phyloP scores from a whole-genome alignment of 1,140 invertebrate genomes.

The Bathynomus jamesi region DNA sequence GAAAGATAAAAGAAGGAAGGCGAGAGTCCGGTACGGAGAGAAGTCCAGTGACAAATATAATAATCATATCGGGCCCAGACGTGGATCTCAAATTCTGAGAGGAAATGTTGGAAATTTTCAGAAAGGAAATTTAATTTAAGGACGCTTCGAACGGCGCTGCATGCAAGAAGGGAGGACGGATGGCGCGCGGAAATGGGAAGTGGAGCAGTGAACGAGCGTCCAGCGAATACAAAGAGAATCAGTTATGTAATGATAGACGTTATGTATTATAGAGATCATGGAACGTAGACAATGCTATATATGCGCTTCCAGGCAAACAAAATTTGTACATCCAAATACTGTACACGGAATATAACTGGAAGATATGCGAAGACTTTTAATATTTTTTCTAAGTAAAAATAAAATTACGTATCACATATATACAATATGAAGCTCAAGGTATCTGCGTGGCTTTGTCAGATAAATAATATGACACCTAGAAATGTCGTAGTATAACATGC shows the following conservation, averaged over 20 bases:
- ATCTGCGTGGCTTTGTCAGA: too few species aligned
- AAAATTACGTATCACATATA: too few species aligned
- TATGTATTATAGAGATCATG: not conserved
- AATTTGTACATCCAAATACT: too few species aligned
- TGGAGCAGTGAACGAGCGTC: not conserved
- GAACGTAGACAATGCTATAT: not conserved
- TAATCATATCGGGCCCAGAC: not conserved
- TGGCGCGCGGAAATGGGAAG: not conserved
- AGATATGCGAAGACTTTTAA: too few species aligned
- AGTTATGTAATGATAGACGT: constrained; percentile 1
- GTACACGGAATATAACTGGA: too few species aligned
- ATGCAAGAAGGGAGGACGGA: not conserved
- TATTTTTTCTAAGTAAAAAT: too few species aligned
- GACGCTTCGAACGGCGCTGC: not conserved
- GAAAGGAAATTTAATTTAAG: constrained; percentile 1
- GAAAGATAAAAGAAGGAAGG: not conserved
- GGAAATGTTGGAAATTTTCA: not conserved
- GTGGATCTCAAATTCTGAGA: not conserved
- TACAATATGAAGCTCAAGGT: too few species aligned
- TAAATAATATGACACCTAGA: too few species aligned
- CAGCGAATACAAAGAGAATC: not conserved
- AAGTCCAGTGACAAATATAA: constrained; percentile 1
- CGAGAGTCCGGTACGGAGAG: not conserved
- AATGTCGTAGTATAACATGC: too few species aligned
- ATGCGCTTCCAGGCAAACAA: too few species aligned